Percentiles rank a stretch among this genome's conserved stretches.
These are phyloP conservation scores for Danio aesculapii DNA, from an alignment of 2,797 vertebrate species.

Conservation along the genomic window DNA sequence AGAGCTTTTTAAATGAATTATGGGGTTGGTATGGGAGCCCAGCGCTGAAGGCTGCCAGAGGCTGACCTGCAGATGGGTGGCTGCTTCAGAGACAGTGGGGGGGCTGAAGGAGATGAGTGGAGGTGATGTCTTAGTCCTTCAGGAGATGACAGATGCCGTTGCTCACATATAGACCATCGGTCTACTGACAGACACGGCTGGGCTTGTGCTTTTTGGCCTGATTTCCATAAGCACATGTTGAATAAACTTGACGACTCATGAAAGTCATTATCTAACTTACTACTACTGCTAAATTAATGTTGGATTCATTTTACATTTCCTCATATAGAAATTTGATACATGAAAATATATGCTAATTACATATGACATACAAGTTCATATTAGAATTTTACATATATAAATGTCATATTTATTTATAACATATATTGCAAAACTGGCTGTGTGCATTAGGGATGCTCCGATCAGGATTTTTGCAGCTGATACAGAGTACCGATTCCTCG, in stretches of 20 bases:
- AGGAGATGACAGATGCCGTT: neutral
- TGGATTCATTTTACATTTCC: too few relatives aligned
- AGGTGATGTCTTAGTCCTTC: constrained; percentile 47
- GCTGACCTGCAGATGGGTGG: constrained; percentile 39
- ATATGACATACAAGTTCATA: too few relatives aligned
- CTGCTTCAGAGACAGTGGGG: constrained; percentile 19
- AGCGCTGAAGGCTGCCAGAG: constrained; percentile 1
- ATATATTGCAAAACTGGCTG: too few relatives aligned
- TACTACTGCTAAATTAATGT: too few relatives aligned
- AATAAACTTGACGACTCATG: neutral
- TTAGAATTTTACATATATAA: too few relatives aligned
- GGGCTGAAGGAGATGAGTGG: constrained; percentile 18
- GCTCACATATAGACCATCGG: neutral
- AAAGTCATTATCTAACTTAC: too few relatives aligned
- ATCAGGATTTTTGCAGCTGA: too few relatives aligned
- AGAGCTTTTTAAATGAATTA: constrained; percentile 13
- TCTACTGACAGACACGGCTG: constrained; percentile 28
- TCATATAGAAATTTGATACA: too few relatives aligned
- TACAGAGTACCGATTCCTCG: too few relatives aligned
- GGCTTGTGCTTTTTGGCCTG: neutral
- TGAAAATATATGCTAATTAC: too few relatives aligned
- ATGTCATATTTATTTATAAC: too few relatives aligned
- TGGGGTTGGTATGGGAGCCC: constrained; percentile 9
- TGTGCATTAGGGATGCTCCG: too few relatives aligned
- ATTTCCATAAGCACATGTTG: neutral